A percentile compares a stretch with the other conserved stretches of the same genome.
Evolutionary conservation across 92 coral and sea anemone genomes (phyloP).

Genomic region (Palythoa caribaeorum): DNA sequence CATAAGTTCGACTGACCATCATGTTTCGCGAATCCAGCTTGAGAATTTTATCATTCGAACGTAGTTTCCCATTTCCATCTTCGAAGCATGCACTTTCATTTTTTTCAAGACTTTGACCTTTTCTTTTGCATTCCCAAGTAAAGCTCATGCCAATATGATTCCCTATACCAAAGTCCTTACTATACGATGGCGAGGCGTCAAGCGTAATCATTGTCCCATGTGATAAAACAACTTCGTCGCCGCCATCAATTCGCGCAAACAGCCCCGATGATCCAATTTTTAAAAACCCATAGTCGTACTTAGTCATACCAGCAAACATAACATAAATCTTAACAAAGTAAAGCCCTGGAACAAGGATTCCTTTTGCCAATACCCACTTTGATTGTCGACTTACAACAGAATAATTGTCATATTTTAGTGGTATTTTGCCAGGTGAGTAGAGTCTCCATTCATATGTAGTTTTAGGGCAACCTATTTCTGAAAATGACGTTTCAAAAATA

Average conservation of each 20-base stretch:
- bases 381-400: constrained; percentile 20
- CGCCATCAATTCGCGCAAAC: constrained; percentile 18
- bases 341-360: neutral
- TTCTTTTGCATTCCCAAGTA: constrained; percentile 28
- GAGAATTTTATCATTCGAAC: neutral
- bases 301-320: neutral
- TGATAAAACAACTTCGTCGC: neutral
- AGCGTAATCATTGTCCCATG: constrained; percentile 3
- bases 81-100: neutral
- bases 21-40: neutral
- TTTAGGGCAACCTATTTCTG: neutral
- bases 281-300: constrained; percentile 7
- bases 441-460: constrained; percentile 7
- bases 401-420: neutral
- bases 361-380: constrained; percentile 3
- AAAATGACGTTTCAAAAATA: constrained; percentile 22
- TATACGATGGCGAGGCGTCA: constrained; percentile 12
- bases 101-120: constrained; percentile 19
- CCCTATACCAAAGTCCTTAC: constrained; percentile 4
- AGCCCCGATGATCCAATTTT: neutral
- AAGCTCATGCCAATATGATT: constrained; percentile 18
- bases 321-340: neutral
- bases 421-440: neutral
- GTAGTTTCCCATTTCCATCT: neutral
- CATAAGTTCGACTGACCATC: constrained; percentile 1